phyloP scores from a whole-genome alignment of 2,888 invertebrate species.

The Tetragonula carbonaria region DNA sequence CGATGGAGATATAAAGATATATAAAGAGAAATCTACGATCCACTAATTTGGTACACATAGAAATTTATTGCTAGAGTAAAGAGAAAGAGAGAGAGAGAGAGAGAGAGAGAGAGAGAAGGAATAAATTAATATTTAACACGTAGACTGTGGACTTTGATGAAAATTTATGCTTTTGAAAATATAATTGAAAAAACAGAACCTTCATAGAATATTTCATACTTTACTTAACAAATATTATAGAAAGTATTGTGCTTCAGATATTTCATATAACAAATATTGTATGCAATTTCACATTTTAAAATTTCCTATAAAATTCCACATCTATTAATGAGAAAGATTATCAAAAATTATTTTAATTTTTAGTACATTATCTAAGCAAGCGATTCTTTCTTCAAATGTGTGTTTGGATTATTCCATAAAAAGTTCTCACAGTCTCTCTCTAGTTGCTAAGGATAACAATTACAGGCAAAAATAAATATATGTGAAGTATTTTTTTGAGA shows the following conservation, averaged over 20 bases:
- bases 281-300: too few relatives aligned
- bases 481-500: not conserved
- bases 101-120: not conserved
- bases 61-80: not conserved
- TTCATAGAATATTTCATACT: too few relatives aligned
- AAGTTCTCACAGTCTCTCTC: not conserved
- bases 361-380: not conserved
- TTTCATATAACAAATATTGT: too few relatives aligned
- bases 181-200: too few relatives aligned
- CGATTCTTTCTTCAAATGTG: not conserved
- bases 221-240: too few relatives aligned
- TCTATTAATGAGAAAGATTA: not conserved
- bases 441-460: not conserved
- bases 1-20: not conserved
- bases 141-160: too few relatives aligned
- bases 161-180: too few relatives aligned
- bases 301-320: too few relatives aligned
- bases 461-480: not conserved
- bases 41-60: not conserved
- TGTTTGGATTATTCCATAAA: not conserved
- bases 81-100: not conserved
- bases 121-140: not conserved
- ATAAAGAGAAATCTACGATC: not conserved
- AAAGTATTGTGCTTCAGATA: too few relatives aligned
- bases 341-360: not conserved